These are phyloP conservation scores for Gorsachius goisagi DNA, from an alignment of 2,113 vertebrate species.

Conservation along the genomic window DNA sequence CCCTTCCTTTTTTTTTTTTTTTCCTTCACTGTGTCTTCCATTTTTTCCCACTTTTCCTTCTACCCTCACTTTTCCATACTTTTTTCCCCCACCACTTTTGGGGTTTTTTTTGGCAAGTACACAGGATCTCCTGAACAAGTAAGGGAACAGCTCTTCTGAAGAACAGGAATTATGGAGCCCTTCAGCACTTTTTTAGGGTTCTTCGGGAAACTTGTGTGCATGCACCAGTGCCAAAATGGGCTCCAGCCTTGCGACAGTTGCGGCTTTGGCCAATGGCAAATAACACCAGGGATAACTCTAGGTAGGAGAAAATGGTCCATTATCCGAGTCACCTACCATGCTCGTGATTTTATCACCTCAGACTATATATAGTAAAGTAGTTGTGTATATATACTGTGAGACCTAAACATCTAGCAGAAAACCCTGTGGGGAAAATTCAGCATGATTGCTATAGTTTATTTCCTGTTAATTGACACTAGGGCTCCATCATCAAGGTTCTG, in stretches of 20 bases:
- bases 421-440: background rate
- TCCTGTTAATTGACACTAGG: background rate
- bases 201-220: background rate
- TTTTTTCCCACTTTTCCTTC: background rate
- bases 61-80: background rate
- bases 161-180: background rate
- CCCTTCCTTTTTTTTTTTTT: background rate
- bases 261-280: background rate
- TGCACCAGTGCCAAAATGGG: background rate
- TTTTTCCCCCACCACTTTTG: background rate
- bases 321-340: background rate
- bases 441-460: background rate
- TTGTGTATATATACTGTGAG: background rate
- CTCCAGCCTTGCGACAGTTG: background rate
- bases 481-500: background rate
- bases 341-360: background rate
- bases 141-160: background rate
- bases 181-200: background rate
- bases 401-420: background rate
- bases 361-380: background rate
- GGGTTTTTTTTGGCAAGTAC: background rate
- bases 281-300: background rate
- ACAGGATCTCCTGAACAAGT: background rate
- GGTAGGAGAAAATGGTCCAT: background rate
- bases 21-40: background rate